A percentile compares a stretch with the other conserved stretches of the same genome.
These are phyloP conservation scores for Simalia tracyae DNA, from an alignment of 2,797 vertebrate genomes.

Conservation along the genomic window DNA sequence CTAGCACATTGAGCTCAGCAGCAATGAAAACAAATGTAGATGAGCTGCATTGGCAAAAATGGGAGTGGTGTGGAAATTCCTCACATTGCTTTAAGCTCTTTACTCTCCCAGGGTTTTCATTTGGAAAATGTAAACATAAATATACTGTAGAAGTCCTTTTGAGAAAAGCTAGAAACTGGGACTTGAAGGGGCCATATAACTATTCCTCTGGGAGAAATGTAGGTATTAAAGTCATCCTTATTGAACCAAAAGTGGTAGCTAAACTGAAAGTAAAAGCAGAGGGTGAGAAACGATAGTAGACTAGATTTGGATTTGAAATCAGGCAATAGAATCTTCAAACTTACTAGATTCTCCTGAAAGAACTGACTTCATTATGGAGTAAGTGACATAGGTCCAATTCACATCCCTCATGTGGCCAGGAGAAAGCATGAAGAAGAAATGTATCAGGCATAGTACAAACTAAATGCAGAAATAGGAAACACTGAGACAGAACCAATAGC, in stretches of 20 bases:
- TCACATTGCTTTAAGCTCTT: background rate
- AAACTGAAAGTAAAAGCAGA: conserved; percentile 16
- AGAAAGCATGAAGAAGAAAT: background rate
- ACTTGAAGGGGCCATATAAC: background rate
- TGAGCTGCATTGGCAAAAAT: background rate
- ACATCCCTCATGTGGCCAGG: background rate
- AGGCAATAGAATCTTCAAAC: background rate
- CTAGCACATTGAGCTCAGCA: background rate
- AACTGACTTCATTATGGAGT: background rate
- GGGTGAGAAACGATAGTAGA: background rate
- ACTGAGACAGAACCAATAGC: background rate
- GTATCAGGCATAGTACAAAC: background rate
- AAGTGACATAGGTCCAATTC: background rate
- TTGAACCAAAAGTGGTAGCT: background rate
- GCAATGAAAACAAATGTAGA: background rate
- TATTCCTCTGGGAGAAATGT: background rate
- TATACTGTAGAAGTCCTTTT: background rate
- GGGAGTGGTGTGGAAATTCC: background rate
- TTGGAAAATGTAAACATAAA: background rate
- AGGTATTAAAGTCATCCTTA: background rate
- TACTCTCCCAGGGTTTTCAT: background rate
- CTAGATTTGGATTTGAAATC: conserved; percentile 19
- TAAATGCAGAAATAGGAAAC: background rate
- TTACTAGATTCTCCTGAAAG: background rate
- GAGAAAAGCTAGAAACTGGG: background rate